A percentile compares a stretch with the other conserved stretches of the same genome.
phyloP scores from a whole-genome alignment of 2,113 vertebrate species.

The Sander vitreus region DNA sequence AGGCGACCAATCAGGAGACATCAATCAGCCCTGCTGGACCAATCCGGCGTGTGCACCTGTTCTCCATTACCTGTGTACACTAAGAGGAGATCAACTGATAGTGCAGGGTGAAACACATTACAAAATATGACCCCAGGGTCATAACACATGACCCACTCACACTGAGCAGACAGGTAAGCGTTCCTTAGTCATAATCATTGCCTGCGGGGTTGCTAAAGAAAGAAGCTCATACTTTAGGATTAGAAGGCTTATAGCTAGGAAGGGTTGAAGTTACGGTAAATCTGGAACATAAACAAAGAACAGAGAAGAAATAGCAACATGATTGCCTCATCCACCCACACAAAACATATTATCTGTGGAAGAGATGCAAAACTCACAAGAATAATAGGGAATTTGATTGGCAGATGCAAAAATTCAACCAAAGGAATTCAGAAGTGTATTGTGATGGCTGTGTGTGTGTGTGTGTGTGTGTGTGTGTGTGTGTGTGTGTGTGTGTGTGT shows the following conservation, averaged over 20 bases:
- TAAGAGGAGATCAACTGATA: no score
- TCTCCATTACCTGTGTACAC: no score
- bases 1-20: no score
- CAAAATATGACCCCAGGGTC: no score
- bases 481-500: constrained; percentile 24
- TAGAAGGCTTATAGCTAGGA: neutral
- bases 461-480: constrained; percentile 1
- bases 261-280: constrained; percentile 28
- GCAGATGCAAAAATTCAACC: constrained; percentile 72
- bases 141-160: constrained; percentile 27
- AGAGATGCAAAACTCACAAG: constrained; percentile 55
- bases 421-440: constrained; percentile 58
- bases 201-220: neutral
- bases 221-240: neutral
- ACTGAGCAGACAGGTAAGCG: constrained; percentile 13
- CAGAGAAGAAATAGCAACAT: constrained; percentile 21
- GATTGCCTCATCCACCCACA: constrained; percentile 56
- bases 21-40: no score
- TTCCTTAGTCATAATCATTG: constrained; percentile 2
- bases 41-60: no score
- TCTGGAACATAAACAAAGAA: constrained; percentile 21
- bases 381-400: constrained; percentile 69
- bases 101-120: no score
- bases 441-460: constrained; percentile 29
- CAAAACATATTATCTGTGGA: constrained; percentile 51